Conservation (phyloP, 2,888 invertebrate genomes). For the Drosophila neonasuta region DNA sequence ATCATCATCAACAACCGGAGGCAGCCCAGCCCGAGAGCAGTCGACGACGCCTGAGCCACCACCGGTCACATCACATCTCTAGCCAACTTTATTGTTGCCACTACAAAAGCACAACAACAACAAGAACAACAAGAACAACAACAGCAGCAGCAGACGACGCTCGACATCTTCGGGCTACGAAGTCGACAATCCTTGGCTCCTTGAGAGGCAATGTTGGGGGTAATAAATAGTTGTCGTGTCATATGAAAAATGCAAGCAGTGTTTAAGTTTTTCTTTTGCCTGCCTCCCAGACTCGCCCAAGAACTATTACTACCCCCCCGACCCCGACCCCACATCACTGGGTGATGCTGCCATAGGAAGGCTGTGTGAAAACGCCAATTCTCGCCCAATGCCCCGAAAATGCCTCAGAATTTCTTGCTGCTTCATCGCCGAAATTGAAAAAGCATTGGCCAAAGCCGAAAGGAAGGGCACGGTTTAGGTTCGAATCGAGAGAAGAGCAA, state of each 20-base stretch:
- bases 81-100: constrained; percentile 62
- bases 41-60: constrained; percentile 42
- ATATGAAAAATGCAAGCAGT: constrained; percentile 75
- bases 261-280: constrained; percentile 61
- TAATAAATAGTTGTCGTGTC: constrained; percentile 74
- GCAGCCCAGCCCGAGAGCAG: constrained; percentile 29
- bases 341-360: background rate
- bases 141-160: constrained; percentile 15
- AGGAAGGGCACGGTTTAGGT: constrained; percentile 48
- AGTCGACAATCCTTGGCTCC: constrained; percentile 28
- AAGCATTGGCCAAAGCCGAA: constrained; percentile 36
- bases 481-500: constrained; percentile 21
- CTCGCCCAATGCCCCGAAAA: constrained; percentile 12
- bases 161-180: constrained; percentile 50
- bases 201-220: constrained; percentile 32
- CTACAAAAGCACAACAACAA: constrained; percentile 43
- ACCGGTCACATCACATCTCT: constrained; percentile 49
- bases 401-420: constrained; percentile 46
- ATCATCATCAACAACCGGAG: constrained; percentile 45
- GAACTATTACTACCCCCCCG: constrained; percentile 14
- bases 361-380: constrained; percentile 47
- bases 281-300: constrained; percentile 25
- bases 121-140: constrained; percentile 18
- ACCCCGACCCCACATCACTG: background rate
- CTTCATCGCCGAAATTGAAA: constrained; percentile 73